Evolutionary conservation across 1,140 invertebrate species (phyloP).

Genomic region (Drosophila albomicans): DNA sequence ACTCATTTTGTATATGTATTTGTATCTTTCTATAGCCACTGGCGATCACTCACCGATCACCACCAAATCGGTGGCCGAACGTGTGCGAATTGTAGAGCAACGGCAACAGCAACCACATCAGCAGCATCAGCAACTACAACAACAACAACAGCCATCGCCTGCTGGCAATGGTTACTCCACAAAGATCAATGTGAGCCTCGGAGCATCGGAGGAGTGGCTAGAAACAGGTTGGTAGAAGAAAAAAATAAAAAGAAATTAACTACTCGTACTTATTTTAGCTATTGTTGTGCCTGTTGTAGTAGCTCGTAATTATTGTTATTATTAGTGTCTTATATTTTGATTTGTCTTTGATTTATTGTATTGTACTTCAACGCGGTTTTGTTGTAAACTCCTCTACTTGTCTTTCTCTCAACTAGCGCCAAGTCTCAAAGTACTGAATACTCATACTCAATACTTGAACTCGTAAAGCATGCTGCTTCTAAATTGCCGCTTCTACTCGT

Average conservation of each 20-base stretch:
- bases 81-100: constrained; percentile 80
- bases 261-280: constrained; percentile 31
- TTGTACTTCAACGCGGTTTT: constrained; percentile 43
- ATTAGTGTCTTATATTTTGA: constrained; percentile 26
- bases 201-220: constrained; percentile 63
- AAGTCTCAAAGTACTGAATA: constrained; percentile 47
- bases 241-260: constrained; percentile 16
- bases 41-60: constrained; percentile 53
- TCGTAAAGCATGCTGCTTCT: constrained; percentile 64
- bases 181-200: constrained; percentile 86
- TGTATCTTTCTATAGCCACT: constrained; percentile 16
- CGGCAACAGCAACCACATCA: constrained; percentile 51
- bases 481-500: constrained; percentile 40
- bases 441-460: constrained; percentile 52
- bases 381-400: constrained; percentile 76
- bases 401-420: constrained; percentile 44
- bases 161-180: constrained; percentile 86
- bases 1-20: background rate
- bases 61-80: constrained; percentile 85
- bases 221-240: constrained; percentile 69
- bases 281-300: constrained; percentile 53
- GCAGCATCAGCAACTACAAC: constrained; percentile 25
- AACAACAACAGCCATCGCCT: constrained; percentile 56
- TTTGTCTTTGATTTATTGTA: constrained; percentile 43
- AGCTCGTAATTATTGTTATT: constrained; percentile 47